Percentiles rank a stretch among this genome's conserved stretches.
Evolutionary conservation across 35 echinoderm and acorn worm species (phyloP).

Genomic region (Diadema setosum): DNA sequence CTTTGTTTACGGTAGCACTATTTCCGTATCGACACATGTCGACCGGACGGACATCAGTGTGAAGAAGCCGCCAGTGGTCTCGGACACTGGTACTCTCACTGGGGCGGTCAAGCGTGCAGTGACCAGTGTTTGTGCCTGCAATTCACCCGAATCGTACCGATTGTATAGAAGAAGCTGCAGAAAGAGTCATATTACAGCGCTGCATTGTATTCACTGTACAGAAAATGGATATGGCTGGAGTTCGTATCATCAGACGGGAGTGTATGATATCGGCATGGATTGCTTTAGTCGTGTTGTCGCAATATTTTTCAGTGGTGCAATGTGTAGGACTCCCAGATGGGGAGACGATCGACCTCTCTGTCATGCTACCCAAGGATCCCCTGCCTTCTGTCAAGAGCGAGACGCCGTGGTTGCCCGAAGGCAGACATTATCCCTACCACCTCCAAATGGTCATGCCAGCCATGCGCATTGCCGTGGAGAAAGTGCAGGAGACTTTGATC

Average conservation of each 20-base stretch:
- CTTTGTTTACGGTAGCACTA: neutral
- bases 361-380: conserved; percentile 37
- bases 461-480: conserved; percentile 54
- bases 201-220: neutral
- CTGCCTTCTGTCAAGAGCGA: neutral
- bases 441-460: conserved; percentile 74
- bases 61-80: neutral
- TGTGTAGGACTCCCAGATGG: neutral
- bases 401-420: neutral
- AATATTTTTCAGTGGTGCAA: neutral
- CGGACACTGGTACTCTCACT: neutral
- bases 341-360: neutral
- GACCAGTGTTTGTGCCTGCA: no score
- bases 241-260: neutral
- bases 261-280: neutral
- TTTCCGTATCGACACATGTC: neutral
- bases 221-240: neutral
- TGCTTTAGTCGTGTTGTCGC: neutral
- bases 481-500: neutral
- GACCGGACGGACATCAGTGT: no score
- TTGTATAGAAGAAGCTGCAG: neutral
- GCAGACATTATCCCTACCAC: conserved; percentile 51
- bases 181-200: neutral
- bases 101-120: neutral
- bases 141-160: neutral